Base-by-base conservation (phyloP, 2,888 invertebrate genomes). In the Drosophila eohydei region DNA sequence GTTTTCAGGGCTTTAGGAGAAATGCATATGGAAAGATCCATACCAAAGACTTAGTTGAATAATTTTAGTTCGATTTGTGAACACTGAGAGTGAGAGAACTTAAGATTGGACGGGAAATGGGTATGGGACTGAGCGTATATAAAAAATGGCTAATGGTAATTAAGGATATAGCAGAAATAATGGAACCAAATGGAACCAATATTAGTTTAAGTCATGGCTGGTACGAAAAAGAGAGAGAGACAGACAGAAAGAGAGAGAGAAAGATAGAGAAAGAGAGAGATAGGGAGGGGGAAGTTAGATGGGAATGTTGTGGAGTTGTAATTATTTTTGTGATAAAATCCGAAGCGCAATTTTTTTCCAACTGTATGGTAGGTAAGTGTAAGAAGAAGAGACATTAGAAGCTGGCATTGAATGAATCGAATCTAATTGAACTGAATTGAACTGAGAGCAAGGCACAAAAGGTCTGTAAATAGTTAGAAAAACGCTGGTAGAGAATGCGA, bases 271-370 rank as follows among this genome's bases (percentile, higher is more conserved):
- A 7, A 34, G 54, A 48, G 57, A 52, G 44, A 28, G 28, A 16
- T 41, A 40, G 12, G 9, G 46, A 38, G 26, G 7, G n/a, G 55
- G 54, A 44, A 63, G 32, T 30, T 52, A 48, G 48, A 62, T 30
- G 58, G 34, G 12, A 8, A 28, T 58, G 60, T 58, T 62, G 69
- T 77, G 61, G 69, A 83, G 85, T 83, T 86, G 88, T 88, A 86
- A 88, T 84, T 87, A 82, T 87, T 78, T 88, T 87, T 87, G 88
- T 87, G 87, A 87, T 88, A 88, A 78, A 87, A 88, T 84, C 87
- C 86, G 85, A 85, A 84, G 84, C 89, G 87, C 86, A 87, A 87
- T 88, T 88, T 88, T 81, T 83, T 85, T 80, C 81, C 77, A 84
- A 87, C 80, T 87, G 87, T 84, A 86, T 84, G 79, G 76, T 72